Conservation (phyloP, 2,113 vertebrate species). For the Pseudorectes ferrugineus region DNA sequence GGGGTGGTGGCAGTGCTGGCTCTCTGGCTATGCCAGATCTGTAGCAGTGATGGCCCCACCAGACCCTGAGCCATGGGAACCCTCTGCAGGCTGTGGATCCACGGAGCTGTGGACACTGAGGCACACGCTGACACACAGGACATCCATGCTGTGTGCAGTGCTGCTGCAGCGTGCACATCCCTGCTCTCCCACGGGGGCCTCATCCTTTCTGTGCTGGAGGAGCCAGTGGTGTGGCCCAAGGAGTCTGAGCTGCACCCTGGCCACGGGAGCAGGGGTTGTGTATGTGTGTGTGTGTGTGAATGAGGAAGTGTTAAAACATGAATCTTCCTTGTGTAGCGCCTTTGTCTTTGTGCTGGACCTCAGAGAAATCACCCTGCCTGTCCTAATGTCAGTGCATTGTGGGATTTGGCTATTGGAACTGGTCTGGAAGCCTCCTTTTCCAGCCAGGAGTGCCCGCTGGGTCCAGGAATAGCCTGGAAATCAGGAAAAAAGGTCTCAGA, state of each 20-base stretch:
- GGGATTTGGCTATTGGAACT: background rate
- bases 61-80: background rate
- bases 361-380: background rate
- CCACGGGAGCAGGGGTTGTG: rapidly evolving
- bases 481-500: background rate
- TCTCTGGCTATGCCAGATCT: background rate
- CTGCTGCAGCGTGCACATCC: rapidly evolving
- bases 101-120: rapidly evolving
- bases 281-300: background rate
- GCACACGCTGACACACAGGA: background rate
- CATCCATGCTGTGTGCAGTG: background rate
- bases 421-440: background rate
- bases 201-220: background rate
- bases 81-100: background rate
- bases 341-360: background rate
- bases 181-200: rapidly evolving
- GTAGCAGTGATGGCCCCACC: rapidly evolving
- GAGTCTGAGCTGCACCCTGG: background rate
- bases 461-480: background rate
- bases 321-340: background rate
- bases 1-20: background rate
- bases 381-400: background rate
- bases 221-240: background rate
- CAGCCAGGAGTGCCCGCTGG: background rate
- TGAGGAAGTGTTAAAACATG: background rate